Conservation (phyloP, 2,797 vertebrate genomes). For the Spea hammondii region DNA sequence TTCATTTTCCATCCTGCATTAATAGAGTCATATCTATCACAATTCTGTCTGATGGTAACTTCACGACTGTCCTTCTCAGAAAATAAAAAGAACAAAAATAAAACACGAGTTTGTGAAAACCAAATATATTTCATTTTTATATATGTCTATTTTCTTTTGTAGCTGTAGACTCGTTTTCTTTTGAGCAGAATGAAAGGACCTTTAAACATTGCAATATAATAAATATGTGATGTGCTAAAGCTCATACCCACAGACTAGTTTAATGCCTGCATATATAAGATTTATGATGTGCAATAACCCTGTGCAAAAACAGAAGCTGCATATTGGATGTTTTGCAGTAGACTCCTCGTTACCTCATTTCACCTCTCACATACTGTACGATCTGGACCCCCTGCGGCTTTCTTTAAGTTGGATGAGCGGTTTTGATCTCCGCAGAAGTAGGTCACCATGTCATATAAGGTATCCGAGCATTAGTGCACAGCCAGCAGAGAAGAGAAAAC, state of each 20-base stretch:
- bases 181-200: no score
- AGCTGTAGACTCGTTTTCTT: neutral
- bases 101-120: neutral
- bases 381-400: slow-evolving; percentile 47
- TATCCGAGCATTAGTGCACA: slow-evolving; percentile 46
- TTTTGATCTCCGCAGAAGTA: slow-evolving; percentile 58
- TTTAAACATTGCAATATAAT: neutral
- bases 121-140: neutral
- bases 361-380: slow-evolving; percentile 46
- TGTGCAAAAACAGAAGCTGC: slow-evolving; percentile 15
- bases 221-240: slow-evolving; percentile 31
- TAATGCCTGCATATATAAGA: slow-evolving; percentile 25
- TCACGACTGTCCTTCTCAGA: neutral
- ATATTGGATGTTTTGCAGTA: slow-evolving; percentile 41
- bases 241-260: slow-evolving; percentile 6
- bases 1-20: no score
- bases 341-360: slow-evolving; percentile 48
- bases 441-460: slow-evolving; percentile 67
- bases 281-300: slow-evolving; percentile 21
- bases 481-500: slow-evolving; percentile 41
- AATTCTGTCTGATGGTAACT: neutral
- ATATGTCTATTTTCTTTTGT: neutral
- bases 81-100: neutral
- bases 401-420: slow-evolving; percentile 51
- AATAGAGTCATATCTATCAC: neutral